These are phyloP conservation scores for Trissoscelio sp. DNA, from an alignment of 2,888 invertebrate species.

Conservation along the genomic window DNA sequence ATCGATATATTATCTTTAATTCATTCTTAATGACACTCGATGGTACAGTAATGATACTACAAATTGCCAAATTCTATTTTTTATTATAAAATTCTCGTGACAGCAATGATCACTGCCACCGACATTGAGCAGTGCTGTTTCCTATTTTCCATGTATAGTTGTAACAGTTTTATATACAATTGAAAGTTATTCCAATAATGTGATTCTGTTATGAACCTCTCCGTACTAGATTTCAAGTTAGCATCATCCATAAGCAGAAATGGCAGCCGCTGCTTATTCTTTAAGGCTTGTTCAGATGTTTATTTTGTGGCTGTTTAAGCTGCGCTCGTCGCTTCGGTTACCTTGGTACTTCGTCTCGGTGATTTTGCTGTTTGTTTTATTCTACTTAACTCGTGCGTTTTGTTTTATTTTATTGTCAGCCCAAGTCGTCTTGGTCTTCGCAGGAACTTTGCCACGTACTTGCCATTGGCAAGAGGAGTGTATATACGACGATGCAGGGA, in stretches of 20 bases:
- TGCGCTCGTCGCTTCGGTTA: slow-evolving; percentile 44
- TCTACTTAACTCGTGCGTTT: slow-evolving; percentile 63
- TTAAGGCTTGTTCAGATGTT: slow-evolving; percentile 57
- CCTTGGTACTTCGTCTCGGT: slow-evolving; percentile 46
- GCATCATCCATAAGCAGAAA: slow-evolving; percentile 59
- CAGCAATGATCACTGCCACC: too few species aligned
- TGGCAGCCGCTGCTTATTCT: slow-evolving; percentile 40
- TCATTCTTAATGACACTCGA: too few species aligned
- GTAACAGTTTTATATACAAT: too few species aligned
- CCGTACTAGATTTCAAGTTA: too few species aligned
- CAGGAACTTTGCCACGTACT: slow-evolving; percentile 70
- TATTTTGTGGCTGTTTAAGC: slow-evolving; percentile 63
- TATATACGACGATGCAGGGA: slow-evolving; percentile 40
- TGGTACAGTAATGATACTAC: too few species aligned
- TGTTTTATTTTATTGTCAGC: slow-evolving; percentile 76
- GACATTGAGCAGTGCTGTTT: too few species aligned
- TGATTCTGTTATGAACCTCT: too few species aligned
- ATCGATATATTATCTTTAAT: too few species aligned
- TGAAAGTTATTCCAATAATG: too few species aligned
- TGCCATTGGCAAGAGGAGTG: slow-evolving; percentile 45
- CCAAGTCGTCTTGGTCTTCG: slow-evolving; percentile 69
- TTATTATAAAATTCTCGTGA: too few species aligned
- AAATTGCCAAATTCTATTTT: too few species aligned
- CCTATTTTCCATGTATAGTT: too few species aligned
- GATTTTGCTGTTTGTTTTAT: slow-evolving; percentile 58